Conservation (phyloP, 2,113 vertebrate genomes). For the Oreotrochilus melanogaster region DNA sequence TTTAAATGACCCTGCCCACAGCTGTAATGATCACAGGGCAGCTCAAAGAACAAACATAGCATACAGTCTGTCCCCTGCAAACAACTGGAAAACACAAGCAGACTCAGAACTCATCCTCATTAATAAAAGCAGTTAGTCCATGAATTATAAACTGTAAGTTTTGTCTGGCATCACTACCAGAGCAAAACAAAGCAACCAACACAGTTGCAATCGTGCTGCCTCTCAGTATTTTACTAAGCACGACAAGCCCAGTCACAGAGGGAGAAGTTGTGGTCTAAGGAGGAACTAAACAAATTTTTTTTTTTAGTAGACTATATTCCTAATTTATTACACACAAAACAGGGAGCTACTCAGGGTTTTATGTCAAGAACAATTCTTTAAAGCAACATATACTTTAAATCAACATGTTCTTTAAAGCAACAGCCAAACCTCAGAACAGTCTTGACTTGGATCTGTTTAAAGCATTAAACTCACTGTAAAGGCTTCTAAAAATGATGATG, state of each 20-base stretch:
- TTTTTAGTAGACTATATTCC: background rate
- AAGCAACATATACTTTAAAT: background rate
- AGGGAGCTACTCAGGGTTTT: background rate
- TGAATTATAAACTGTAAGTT: constrained; percentile 60
- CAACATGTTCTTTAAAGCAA: background rate
- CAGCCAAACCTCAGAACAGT: background rate
- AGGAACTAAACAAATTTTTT: constrained; percentile 3
- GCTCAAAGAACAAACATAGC: background rate
- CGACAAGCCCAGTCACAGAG: background rate
- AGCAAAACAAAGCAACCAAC: constrained; percentile 30
- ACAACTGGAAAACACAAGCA: background rate
- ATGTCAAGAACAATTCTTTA: background rate
- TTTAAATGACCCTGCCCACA: constrained; percentile 56
- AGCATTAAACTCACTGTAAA: background rate
- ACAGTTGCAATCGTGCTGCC: background rate
- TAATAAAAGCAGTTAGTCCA: constrained; percentile 55
- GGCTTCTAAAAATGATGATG: background rate
- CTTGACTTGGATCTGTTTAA: background rate
- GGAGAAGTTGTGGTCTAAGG: background rate
- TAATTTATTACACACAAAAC: background rate
- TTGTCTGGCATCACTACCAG: constrained; percentile 6
- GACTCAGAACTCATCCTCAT: constrained; percentile 27
- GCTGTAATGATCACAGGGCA: constrained; percentile 28
- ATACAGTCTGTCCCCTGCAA: constrained; percentile 26
- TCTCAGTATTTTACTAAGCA: background rate